Evolutionary conservation across 2,888 invertebrate species (phyloP), one percentile per base, ranked within the genome.

Genomic region (Elmis aenea): DNA sequence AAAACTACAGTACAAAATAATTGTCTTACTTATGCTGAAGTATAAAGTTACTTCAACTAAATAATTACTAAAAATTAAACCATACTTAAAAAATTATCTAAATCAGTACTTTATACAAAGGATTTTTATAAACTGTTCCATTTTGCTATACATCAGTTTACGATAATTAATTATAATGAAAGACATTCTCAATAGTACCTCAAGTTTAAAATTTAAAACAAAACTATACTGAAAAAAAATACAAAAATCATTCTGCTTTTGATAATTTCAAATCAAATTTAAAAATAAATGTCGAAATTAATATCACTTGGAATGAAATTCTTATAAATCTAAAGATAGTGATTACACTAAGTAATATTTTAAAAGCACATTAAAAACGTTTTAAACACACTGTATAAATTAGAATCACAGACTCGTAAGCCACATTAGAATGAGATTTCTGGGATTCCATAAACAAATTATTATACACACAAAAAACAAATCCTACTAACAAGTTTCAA

Each of bases 21-120:
- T 18, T 18, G 8, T 31, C 38, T 42, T 34, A 35, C 32, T 42
- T 40, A 34, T 26, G 26, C 30, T 38, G 42, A 35, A 42, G n/a
- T n/a, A n/a, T n/a, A n/a, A n/a, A n/a, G n/a, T n/a, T n/a, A n/a
- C n/a, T n/a, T n/a, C 37, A 33, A 26, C 34, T 42, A 38, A 42
- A 22, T 37, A 26, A 36, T 35, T 28, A 37, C 21, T 26, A 32
- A 27, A 29, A 38, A 38, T 35, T 33, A 33, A 34, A 38, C 22
- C 13, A 38, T 33, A 33, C 26, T 34, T 34, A 42, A 38, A 28
- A 34, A 38, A 38, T 38, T 42, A 38, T 55, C 57, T 59, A 64
- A 64, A 61, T 66, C 66, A 66, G 64, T 64, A 66, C 66, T 66
- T 66, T 66, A 62, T 66, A 66, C 66, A 66, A 57, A 44, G 48